Percentiles rank a stretch among this genome's conserved stretches.
Evolutionary conservation across 2,888 invertebrate species (phyloP).

Genomic region (Dichetophora obliterata): DNA sequence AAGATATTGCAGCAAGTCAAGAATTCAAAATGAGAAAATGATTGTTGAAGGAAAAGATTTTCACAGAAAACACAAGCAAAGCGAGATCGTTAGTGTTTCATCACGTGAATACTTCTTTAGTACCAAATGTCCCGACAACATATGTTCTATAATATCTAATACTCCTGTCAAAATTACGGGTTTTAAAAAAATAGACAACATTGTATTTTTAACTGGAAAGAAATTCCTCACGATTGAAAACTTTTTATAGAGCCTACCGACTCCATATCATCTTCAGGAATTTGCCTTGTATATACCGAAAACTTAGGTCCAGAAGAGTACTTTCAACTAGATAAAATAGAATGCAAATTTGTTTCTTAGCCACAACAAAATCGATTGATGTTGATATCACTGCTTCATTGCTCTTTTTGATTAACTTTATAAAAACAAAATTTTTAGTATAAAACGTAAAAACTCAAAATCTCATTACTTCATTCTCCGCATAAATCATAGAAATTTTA

Average conservation of each 20-base stretch:
- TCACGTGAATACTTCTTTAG: too few relatives aligned
- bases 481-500: not conserved
- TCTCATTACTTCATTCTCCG: too few relatives aligned
- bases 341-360: not conserved
- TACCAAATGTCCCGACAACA: too few relatives aligned
- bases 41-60: too few relatives aligned
- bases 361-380: not conserved
- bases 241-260: not conserved
- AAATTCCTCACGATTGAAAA: not conserved
- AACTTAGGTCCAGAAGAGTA: not conserved
- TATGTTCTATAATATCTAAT: too few relatives aligned
- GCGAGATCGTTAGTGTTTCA: too few relatives aligned
- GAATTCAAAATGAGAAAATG: too few relatives aligned
- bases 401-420: not conserved
- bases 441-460: not conserved
- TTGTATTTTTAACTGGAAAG: not conserved
- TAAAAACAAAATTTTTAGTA: not conserved
- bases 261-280: not conserved
- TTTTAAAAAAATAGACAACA: not conserved
- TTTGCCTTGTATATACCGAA: not conserved
- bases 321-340: not conserved
- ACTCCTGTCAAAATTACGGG: not conserved
- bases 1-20: too few relatives aligned
- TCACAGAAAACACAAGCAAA: too few relatives aligned
- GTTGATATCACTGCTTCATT: conserved; percentile 8